Evolutionary conservation across 53 echinoderm and acorn worm genomes (phyloP), one percentile per base, ranked within the genome.

Genomic region (Arbacia lixula): DNA sequence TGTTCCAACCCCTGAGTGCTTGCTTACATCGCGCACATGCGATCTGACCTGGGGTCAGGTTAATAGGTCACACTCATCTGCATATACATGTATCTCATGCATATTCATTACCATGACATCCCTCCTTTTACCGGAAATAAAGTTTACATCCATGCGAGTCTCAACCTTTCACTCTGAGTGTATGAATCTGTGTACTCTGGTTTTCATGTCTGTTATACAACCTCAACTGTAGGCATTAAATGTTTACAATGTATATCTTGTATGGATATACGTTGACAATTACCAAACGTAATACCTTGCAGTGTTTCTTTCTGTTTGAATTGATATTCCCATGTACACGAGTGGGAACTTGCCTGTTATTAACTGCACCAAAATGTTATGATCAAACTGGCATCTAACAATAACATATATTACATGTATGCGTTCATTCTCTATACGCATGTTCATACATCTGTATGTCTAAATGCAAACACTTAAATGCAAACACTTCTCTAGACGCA

Each of bases 401-500:
- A 46, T 14, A 46, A 46, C 46, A 46, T 46, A 46, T 46, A 46
- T 46, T 46, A 46, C 46, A 46, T 46, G 46, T 46, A 46, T 46
- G 46, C 46, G 46, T 46, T 46, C 46, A 46, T 46, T 46, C 46
- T 46, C 46, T 46, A 46, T 46, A 46, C 46, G 46, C 46, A 46
- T 46, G 46, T 46, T 46, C 46, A 46, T 46, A 46, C 46, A 46
- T 46, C 46, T 46, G 46, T 46, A 46, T 46, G 46, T 46, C 46
- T 46, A 46, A 46, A 46, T 46, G 46, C 46, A 46, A 46, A 46
- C 46, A 6, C 46, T 46, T 46, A 46, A 46, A 46, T 46, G 46
- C 46, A 46, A 46, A 46, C 46, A 46, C 88, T 26, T 83, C 66
- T 71, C 39, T 53, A 58, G 83, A 79, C 64, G 87, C 43, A 22